phyloP scores from a whole-genome alignment of 2,797 vertebrate species.

The Botia kubotai region DNA sequence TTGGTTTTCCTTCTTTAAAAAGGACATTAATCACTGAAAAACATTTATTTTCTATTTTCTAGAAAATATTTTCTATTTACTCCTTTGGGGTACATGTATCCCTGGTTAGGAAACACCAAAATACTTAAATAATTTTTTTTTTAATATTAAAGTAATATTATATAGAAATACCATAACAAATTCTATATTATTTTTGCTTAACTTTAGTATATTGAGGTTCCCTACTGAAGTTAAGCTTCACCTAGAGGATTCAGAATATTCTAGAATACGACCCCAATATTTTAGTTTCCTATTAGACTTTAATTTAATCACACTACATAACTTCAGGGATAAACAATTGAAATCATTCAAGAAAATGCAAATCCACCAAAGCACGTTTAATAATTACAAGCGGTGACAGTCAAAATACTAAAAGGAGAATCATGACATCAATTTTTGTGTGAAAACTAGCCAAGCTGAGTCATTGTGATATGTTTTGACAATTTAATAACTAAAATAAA shows the following conservation, averaged over 20 bases:
- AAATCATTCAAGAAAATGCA: background rate
- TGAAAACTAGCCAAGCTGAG: background rate
- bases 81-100: background rate
- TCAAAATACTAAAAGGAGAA: background rate
- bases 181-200: too few species aligned
- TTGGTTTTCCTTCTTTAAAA: too few species aligned
- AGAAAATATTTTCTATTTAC: too few species aligned
- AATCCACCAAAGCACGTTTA: background rate
- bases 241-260: background rate
- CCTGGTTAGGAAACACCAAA: background rate
- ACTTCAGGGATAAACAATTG: background rate
- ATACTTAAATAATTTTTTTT: background rate
- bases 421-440: background rate
- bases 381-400: constrained; percentile 4
- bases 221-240: background rate
- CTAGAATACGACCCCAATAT: background rate
- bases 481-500: constrained; percentile 58
- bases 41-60: too few species aligned
- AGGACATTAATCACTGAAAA: too few species aligned
- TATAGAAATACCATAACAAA: too few species aligned
- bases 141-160: too few species aligned
- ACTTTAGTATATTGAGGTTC: too few species aligned
- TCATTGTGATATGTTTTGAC: constrained; percentile 22
- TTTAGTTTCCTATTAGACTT: constrained; percentile 4
- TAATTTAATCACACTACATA: background rate